Base-by-base conservation (phyloP, 2,888 invertebrate genomes). In the Crepidodera aurea region DNA sequence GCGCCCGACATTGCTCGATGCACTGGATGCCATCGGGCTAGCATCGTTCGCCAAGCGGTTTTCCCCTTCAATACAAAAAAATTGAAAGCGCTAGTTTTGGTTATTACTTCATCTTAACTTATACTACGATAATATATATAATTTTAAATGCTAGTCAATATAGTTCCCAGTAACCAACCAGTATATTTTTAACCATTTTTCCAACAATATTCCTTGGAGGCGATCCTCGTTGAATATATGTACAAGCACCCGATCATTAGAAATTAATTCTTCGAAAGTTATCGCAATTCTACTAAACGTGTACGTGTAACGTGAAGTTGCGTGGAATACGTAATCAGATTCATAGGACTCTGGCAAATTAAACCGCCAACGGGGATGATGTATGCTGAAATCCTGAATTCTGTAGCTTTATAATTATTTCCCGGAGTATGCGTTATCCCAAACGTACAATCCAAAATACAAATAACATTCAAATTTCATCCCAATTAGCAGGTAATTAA, bases 261-360 rank as follows among this genome's bases (percentile, higher is more conserved):
- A 8, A 40, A 40, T 40, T 40, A 40, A 40, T 40, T 40, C 18
- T 10, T 40, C 40, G 40, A 40, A 40, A 40, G 8, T 5, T 16
- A 18, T 18, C 18, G 40, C 18, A 18, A 18, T 40, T 40, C 16
- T 7, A 8, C 18, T 18, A 18, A 40, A 40, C 40, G 18, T 40
- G 40, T 40, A 40, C 40, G 40, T 40, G 18, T 40, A 40, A 40
- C 40, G 18, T 40, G 16, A 40, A 8, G 6, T 40, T 40, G 40
- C 40, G 18, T 40, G 40, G 40, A 40, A 40, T 40, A 40, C 18
- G 10, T 40, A 40, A 40, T 40, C 18, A 3, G 5, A 40, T 40
- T 40, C 40, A 16, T 16, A 18, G 2, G 1, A 40, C 40, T 40
- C 40, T 40, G 16, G 40, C 40, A 40, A 40, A 40, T 40, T 40